A percentile compares a stretch with the other conserved stretches of the same genome.
Evolutionary conservation across 1,140 invertebrate species (phyloP).

Genomic region (Calliopsis andreniformis): DNA sequence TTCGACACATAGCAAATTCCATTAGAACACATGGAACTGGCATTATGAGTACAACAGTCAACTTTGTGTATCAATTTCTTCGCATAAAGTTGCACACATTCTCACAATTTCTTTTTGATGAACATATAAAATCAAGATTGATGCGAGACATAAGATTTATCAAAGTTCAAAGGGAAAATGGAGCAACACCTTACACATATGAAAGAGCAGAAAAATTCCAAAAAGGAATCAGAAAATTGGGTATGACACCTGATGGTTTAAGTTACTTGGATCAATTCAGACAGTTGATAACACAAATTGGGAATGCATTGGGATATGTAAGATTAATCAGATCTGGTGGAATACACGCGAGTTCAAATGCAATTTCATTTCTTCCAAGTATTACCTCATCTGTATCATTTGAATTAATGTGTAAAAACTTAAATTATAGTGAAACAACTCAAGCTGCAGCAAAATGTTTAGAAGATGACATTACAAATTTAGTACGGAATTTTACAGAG

Average conservation of each 20-base stretch:
- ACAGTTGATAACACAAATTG: slow-evolving; percentile 95
- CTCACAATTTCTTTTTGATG: slow-evolving; percentile 99
- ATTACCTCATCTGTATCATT: slow-evolving; percentile 88
- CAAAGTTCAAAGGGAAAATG: slow-evolving; percentile 79
- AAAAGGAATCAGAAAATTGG: slow-evolving; percentile 94
- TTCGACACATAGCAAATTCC: slow-evolving; percentile 97
- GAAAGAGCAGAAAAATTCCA: slow-evolving; percentile 98
- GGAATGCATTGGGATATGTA: slow-evolving; percentile 98
- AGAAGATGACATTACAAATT: slow-evolving; percentile 89
- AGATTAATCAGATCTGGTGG: slow-evolving; percentile 96
- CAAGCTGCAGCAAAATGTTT: slow-evolving; percentile 87
- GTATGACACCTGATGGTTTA: slow-evolving; percentile 90
- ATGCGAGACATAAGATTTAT: slow-evolving; percentile 92
- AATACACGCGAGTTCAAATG: slow-evolving; percentile 94
- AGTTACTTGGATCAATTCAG: slow-evolving; percentile 97
- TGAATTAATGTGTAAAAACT: slow-evolving; percentile 82
- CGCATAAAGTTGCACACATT: slow-evolving; percentile 96
- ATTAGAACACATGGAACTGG: slow-evolving; percentile 98
- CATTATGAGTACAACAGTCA: slow-evolving; percentile 98
- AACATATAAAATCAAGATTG: slow-evolving; percentile 97
- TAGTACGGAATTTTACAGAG: slow-evolving; percentile 94
- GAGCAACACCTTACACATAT: slow-evolving; percentile 85
- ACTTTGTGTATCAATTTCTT: slow-evolving; percentile 98
- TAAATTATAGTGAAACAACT: slow-evolving; percentile 84
- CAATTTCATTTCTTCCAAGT: slow-evolving; percentile 94